Base-by-base conservation (phyloP, 2,888 invertebrate genomes). In the Scaptomyza reducta region DNA sequence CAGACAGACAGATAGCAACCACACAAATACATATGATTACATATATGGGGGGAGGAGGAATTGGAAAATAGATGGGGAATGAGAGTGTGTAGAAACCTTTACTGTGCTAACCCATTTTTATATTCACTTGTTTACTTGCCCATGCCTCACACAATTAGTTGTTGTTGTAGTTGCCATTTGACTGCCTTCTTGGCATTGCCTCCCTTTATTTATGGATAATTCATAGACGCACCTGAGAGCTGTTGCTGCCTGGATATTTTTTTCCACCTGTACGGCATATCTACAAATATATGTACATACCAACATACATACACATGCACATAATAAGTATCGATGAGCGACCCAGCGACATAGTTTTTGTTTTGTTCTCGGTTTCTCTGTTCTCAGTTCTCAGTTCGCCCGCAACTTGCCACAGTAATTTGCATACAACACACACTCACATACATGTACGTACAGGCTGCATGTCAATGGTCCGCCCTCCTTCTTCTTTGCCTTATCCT, bases 321-420 rank as follows among this genome's bases (percentile, higher is more conserved):
- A 35, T 47, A n/a, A 40, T 33, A 6, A 46, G 53, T 62, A 69
- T 71, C 46, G 70, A 83, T 63, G 45, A 56, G 75, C 80, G 86
- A 83, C 81, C 81, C 77, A 81, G 80, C 81, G 81, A 81, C 81
- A 81, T 79, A 81, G 86, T 86, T 81, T 73, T 68, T 47, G 31
- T 49, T 29, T 10, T 46, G 46, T 29, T n/a, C 62, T 79, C 60
- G 50, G 62, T 22, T 22, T 22, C 22, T 18, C 6, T 0, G n/a
- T 31, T 6, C 62, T 74, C 47, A 60, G 70, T 57, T 78, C 79
- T 74, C 47, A 60, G 70, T 57, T 78, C 79, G 77, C 77, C 68
- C 56, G 70, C 66, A 66, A 71, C 63, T 71, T 75, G 74, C 77
- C 83, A 76, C 72, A 82, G 77, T 77, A 77, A 81, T 81, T 85